These are phyloP conservation scores for Drosophila kanekoi DNA, from an alignment of 2,888 invertebrate genomes.

Conservation along the genomic window DNA sequence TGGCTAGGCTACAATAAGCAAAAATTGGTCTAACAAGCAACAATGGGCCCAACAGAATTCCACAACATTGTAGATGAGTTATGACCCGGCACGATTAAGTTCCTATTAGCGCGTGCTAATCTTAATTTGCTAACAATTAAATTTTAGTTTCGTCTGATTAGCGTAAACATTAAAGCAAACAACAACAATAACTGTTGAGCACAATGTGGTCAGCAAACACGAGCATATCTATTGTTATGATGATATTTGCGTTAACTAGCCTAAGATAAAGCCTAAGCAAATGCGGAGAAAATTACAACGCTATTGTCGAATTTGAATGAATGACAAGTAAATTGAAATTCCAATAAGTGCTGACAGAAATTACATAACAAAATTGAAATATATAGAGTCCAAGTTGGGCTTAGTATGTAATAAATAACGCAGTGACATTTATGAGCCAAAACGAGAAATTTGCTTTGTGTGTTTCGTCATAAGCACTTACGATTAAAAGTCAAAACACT, in stretches of 20 bases:
- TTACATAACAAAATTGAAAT: no score
- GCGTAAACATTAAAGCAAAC: constrained; percentile 1
- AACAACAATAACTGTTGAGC: background rate
- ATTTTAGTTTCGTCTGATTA: constrained; percentile 25
- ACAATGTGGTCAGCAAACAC: background rate
- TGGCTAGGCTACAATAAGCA: constrained; percentile 5
- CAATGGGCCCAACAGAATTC: background rate
- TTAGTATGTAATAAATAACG: no score
- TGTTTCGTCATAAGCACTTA: background rate
- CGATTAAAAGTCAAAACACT: constrained; percentile 24
- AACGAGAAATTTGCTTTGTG: background rate
- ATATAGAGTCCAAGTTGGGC: no score
- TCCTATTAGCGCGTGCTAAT: constrained; percentile 35
- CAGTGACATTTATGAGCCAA: background rate
- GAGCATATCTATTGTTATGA: background rate
- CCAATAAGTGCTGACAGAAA: no score
- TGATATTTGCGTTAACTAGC: background rate
- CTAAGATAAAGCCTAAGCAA: background rate
- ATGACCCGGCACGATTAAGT: constrained; percentile 22
- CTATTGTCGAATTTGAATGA: background rate
- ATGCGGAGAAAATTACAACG: background rate
- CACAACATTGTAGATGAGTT: constrained; percentile 3
- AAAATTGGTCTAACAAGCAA: background rate
- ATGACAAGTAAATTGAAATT: no score
- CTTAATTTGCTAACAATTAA: constrained; percentile 27